Conservation (phyloP, 2,797 vertebrate species). For the Cuniculus paca region DNA sequence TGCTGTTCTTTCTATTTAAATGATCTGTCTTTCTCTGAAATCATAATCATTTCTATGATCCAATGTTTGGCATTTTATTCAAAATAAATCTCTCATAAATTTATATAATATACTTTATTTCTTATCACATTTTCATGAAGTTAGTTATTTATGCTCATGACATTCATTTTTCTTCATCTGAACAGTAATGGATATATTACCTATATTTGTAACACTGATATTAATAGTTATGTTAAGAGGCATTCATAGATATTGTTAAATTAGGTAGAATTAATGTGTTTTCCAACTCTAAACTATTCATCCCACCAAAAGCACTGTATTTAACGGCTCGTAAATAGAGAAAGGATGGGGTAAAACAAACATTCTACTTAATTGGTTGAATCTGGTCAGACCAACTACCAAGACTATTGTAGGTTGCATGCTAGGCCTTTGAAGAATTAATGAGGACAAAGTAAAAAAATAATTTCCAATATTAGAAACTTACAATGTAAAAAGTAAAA, state of each 20-base stretch:
- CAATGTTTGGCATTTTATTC: neutral
- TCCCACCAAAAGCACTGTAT: neutral
- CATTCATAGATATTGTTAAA: constrained; percentile 27
- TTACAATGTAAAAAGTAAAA: constrained; percentile 37
- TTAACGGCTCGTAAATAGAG: neutral
- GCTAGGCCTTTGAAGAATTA: neutral
- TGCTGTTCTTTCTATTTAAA: neutral
- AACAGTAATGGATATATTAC: neutral
- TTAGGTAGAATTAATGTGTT: constrained; percentile 21
- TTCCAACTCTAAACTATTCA: neutral
- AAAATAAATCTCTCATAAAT: neutral
- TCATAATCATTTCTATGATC: neutral
- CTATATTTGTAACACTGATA: neutral
- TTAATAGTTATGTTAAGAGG: neutral
- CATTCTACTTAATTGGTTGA: neutral
- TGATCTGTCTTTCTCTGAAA: neutral
- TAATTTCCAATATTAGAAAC: neutral
- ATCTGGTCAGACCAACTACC: neutral
- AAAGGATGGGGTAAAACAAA: neutral
- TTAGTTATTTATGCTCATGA: neutral
- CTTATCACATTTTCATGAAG: neutral
- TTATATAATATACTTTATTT: neutral
- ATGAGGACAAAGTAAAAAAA: neutral
- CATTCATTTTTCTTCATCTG: neutral
- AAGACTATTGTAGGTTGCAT: neutral